phyloP scores from a whole-genome alignment of 2,113 vertebrate species.

The Onychostoma macrolepis region DNA sequence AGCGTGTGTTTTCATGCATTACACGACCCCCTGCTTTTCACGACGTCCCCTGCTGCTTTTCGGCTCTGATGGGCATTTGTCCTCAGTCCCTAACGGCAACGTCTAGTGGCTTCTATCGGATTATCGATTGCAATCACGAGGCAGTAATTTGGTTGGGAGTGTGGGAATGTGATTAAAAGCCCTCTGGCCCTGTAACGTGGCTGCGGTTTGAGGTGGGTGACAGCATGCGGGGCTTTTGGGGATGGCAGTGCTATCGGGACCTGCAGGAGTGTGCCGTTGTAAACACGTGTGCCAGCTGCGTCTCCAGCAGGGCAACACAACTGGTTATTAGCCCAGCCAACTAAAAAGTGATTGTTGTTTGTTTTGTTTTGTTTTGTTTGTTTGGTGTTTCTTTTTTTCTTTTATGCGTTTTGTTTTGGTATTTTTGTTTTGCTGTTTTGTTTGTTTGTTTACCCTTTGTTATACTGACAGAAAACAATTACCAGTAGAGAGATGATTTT shows the following conservation, averaged over 20 bases:
- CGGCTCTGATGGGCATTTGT: conserved; percentile 37
- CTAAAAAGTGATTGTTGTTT: no score
- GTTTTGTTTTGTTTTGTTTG: no score
- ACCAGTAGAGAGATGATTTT: no score
- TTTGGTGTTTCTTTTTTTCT: no score
- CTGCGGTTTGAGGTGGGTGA: conserved; percentile 13
- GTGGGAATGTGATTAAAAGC: conserved; percentile 56
- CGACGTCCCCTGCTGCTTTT: conserved; percentile 29
- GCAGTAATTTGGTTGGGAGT: conserved; percentile 67
- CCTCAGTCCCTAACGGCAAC: conserved; percentile 29
- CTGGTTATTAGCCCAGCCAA: no score
- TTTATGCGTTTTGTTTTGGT: no score
- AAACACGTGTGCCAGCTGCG: not conserved
- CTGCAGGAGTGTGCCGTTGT: not conserved
- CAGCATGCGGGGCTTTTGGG: not conserved
- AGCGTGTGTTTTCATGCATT: conserved; percentile 33
- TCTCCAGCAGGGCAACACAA: not conserved
- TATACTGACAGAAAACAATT: not conserved
- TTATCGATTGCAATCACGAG: conserved; percentile 71
- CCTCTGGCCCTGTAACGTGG: conserved; percentile 7
- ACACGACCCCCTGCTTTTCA: conserved; percentile 16
- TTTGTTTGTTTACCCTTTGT: no score
- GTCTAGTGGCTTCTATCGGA: conserved; percentile 55
- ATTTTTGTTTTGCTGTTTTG: no score
- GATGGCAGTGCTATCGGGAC: not conserved